Evolutionary conservation across 2,888 invertebrate genomes (phyloP), one percentile per base, ranked within the genome.

Genomic region (Phymatocera aterrima): DNA sequence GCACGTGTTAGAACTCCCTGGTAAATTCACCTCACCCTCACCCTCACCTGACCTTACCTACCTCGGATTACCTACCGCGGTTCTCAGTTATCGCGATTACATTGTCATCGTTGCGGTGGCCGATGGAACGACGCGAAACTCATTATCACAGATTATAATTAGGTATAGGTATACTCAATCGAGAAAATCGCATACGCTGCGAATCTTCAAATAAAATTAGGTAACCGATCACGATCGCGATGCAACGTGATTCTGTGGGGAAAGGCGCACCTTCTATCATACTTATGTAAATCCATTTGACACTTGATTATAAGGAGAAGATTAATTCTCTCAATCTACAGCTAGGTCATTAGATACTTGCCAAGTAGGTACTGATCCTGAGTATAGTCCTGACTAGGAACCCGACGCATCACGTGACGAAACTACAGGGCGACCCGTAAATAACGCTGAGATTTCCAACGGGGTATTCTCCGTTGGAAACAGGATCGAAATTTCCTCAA

Each of bases 21-120:
- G 77, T 77, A 77, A 77, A 77, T 77, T 77, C 64, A 65, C 61
- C 77, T n/a, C 31, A 43, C n/a, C n/a, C n/a, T n/a, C n/a, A n/a
- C n/a, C n/a, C n/a, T n/a, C n/a, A n/a, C n/a, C n/a, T n/a, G n/a
- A 5, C 5, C 65, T 15, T 37, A 54, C 57, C 40, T 18, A 15
- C 8, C 40, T 57, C 51, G 75, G 72, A 75, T 54, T 75, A 54
- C 60, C 15, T 40, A 37, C n/a, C 10, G 70, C 28, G 46, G 46
- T 31, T 72, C 18, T 37, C 54, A 28, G 34, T 64, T 64, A 21
- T 74, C 37, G 12, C 37, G n/a, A 21, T 57, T 18, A 64, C 46
- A 68, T 68, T 68, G 68, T 68, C 46, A 40, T n/a, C 72, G n/a
- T n/a, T 34, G 51, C 34, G 72, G 34, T 18, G 21, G 28, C 4